phyloP scores from a whole-genome alignment of 1,140 invertebrate genomes.

The Caenorhabditis elegans region DNA sequence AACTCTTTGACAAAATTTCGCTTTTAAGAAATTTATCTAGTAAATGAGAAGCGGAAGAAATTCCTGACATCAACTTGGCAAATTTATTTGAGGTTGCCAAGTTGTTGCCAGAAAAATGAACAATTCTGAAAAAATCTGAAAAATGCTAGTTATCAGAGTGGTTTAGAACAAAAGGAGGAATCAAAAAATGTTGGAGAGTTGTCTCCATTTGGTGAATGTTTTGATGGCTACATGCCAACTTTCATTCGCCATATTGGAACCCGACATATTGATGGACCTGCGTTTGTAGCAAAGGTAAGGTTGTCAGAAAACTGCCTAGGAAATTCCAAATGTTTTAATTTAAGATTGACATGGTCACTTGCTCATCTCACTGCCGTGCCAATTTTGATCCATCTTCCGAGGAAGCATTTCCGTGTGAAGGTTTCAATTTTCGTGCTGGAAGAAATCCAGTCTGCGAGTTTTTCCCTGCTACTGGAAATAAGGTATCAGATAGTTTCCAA shows the following conservation, averaged over 20 bases:
- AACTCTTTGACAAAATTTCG: too few relatives aligned
- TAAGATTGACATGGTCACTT: slow-evolving; percentile 38
- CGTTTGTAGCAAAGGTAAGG: background rate
- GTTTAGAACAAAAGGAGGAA: background rate
- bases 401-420: slow-evolving; percentile 28
- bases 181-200: background rate
- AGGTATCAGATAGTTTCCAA: background rate
- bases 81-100: too few relatives aligned
- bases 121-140: too few relatives aligned
- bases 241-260: background rate
- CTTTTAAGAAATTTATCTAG: too few relatives aligned
- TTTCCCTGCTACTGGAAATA: slow-evolving; percentile 13
- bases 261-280: background rate
- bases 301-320: too few relatives aligned
- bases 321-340: background rate
- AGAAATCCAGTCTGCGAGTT: slow-evolving; percentile 31
- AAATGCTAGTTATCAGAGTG: too few relatives aligned
- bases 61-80: too few relatives aligned
- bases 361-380: slow-evolving; percentile 25
- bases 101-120: too few relatives aligned
- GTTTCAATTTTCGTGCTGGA: slow-evolving; percentile 38
- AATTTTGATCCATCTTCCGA: slow-evolving; percentile 36
- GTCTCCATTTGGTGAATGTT: background rate
- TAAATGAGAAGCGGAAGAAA: too few relatives aligned
- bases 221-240: background rate